Percentiles rank a stretch among this genome's conserved stretches.
Evolutionary conservation across 2,797 vertebrate species (phyloP).

Genomic region (Oreochromis mossambicus): DNA sequence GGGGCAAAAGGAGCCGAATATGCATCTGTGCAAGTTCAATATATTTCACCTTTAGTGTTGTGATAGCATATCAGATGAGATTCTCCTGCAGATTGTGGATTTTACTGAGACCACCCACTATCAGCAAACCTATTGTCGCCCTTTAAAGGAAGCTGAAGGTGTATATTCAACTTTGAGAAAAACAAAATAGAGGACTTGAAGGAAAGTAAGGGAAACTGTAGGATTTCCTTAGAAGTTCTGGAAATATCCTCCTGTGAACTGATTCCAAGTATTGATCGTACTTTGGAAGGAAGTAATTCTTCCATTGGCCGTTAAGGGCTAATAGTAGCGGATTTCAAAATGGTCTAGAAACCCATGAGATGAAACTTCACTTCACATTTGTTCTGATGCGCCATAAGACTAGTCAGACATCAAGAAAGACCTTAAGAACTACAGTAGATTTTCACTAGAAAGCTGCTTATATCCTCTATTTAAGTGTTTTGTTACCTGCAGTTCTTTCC

Average conservation of each 20-base stretch:
- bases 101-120: neutral
- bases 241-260: rapidly evolving
- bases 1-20: neutral
- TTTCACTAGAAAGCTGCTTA: neutral
- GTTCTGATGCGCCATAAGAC: neutral
- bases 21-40: neutral
- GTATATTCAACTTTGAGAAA: neutral
- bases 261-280: neutral
- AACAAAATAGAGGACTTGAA: neutral
- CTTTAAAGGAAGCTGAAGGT: neutral
- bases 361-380: neutral
- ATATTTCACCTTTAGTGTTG: neutral
- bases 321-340: neutral
- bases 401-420: neutral
- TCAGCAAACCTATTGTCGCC: neutral
- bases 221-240: neutral
- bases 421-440: neutral
- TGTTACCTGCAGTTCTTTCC: neutral
- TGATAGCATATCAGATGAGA: neutral
- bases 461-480: neutral
- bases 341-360: neutral
- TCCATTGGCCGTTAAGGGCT: neutral
- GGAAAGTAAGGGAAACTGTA: neutral
- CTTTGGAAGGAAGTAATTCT: neutral
- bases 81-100: neutral